These are phyloP conservation scores for Idris sp. DNA, from an alignment of 1,140 invertebrate species.

Conservation along the genomic window DNA sequence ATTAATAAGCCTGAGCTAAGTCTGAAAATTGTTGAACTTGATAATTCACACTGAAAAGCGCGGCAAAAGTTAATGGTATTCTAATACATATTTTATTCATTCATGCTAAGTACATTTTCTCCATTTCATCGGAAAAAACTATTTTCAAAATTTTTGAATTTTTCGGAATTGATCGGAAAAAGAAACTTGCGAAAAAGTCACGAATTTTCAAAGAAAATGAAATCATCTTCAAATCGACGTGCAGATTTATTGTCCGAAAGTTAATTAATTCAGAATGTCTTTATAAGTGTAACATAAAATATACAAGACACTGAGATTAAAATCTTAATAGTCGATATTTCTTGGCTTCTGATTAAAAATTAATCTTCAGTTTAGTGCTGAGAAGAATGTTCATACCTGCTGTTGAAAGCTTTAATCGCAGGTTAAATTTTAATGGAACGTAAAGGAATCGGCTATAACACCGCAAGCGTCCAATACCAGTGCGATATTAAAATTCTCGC, in stretches of 20 bases:
- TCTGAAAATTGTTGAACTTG: too few species aligned
- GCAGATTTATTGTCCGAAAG: conserved; percentile 13
- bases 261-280: conserved; percentile 46
- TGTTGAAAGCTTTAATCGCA: conserved; percentile 61
- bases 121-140: too few species aligned
- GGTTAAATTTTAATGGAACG: conserved; percentile 61
- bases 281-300: conserved; percentile 47
- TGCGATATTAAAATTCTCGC: conserved; percentile 58
- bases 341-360: conserved; percentile 60
- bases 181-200: too few species aligned
- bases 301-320: conserved; percentile 44
- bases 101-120: too few species aligned
- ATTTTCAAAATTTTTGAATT: too few species aligned
- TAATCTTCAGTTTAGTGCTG: conserved; percentile 56
- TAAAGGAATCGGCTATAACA: conserved; percentile 60
- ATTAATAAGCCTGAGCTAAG: too few species aligned
- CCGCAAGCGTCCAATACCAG: conserved; percentile 52
- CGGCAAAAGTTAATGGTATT: too few species aligned
- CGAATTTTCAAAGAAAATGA: too few species aligned
- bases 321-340: conserved; percentile 57
- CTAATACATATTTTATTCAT: too few species aligned
- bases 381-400: conserved; percentile 46
- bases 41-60: too few species aligned
- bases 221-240: not conserved
- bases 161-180: too few species aligned